Percentiles rank a stretch among this genome's conserved stretches.
These are phyloP conservation scores for Dermatemys mawii DNA, from an alignment of 2,113 vertebrate species.

Conservation along the genomic window DNA sequence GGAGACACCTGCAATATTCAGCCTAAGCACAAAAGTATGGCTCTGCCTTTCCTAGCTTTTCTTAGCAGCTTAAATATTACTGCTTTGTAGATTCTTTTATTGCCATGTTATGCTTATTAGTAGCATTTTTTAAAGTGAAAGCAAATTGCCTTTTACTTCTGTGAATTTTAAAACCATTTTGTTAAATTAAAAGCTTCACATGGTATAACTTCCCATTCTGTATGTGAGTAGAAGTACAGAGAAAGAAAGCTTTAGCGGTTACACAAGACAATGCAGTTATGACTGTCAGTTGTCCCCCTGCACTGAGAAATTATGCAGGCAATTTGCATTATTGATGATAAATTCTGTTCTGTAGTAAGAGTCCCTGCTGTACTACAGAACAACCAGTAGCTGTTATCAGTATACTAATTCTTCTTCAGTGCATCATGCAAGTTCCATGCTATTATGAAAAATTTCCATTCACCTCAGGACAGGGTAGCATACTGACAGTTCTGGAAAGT, in stretches of 20 bases:
- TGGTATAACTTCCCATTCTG: constrained; percentile 21
- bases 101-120: constrained; percentile 10
- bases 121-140: not conserved
- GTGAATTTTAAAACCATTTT: constrained; percentile 29
- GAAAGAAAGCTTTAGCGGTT: not conserved
- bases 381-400: not conserved
- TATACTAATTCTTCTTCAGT: not conserved
- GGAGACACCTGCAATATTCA: not conserved
- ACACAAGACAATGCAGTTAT: not conserved
- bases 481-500: constrained; percentile 2
- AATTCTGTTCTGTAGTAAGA: not conserved
- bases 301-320: not conserved
- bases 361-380: not conserved
- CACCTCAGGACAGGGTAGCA: not conserved
- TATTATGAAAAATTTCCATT: constrained; percentile 10
- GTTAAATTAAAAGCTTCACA: constrained; percentile 16
- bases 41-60: constrained; percentile 35
- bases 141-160: constrained; percentile 31
- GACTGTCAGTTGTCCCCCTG: not conserved
- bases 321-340: not conserved
- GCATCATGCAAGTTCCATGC: not conserved
- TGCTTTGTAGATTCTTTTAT: not conserved
- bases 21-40: not conserved
- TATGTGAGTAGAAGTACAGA: not conserved
- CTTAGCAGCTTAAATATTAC: constrained; percentile 33